A percentile compares a stretch with the other conserved stretches of the same genome.
Evolutionary conservation across 1,140 invertebrate genomes (phyloP).

Genomic region (Caenorhabditis remanei): DNA sequence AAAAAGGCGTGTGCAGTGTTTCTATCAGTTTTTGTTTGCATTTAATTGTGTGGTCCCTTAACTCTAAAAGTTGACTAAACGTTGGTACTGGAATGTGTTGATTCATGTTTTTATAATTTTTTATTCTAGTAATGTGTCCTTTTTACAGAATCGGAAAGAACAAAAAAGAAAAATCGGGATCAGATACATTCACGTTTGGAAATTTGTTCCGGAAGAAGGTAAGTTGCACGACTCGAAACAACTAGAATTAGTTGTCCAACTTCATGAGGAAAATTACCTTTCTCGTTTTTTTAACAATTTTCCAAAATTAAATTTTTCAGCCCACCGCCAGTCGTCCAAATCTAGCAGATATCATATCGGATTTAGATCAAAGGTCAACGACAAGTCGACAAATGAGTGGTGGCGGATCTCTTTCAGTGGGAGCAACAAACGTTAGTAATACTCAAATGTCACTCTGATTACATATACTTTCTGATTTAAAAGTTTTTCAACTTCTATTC

Average conservation of each 20-base stretch:
- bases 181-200: constrained; percentile 35
- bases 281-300: too few species aligned
- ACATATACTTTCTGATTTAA: neutral
- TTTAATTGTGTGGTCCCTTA: too few species aligned
- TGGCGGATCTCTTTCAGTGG: constrained; percentile 33
- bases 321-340: constrained; percentile 10
- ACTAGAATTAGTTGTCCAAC: too few species aligned
- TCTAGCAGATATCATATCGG: constrained; percentile 48
- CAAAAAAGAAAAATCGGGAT: constrained; percentile 21
- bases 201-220: constrained; percentile 38
- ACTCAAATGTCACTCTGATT: neutral
- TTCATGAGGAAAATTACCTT: too few species aligned
- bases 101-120: too few species aligned
- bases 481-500: neutral
- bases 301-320: neutral
- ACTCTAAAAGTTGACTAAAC: too few species aligned
- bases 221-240: neutral
- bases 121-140: neutral
- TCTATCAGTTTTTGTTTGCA: neutral
- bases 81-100: too few species aligned
- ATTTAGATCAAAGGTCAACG: constrained; percentile 38
- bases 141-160: constrained; percentile 34
- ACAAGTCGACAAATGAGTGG: constrained; percentile 1
- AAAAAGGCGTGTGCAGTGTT: neutral
- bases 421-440: neutral